Evolutionary conservation across 1,140 invertebrate species (phyloP).

Genomic region (Brachionus plicatilis): DNA sequence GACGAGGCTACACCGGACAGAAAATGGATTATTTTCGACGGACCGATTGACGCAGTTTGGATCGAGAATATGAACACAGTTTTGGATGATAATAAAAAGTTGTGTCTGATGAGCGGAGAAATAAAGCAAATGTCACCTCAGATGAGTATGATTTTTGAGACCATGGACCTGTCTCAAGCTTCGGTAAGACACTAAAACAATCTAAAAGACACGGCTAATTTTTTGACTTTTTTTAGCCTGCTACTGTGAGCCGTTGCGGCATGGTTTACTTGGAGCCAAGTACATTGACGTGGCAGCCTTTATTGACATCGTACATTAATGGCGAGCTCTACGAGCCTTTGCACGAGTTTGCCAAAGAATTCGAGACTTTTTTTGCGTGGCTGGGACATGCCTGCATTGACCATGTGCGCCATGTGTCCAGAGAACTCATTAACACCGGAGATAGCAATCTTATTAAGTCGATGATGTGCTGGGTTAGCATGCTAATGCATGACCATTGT

Average conservation of each 20-base stretch:
- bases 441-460: constrained; percentile 50
- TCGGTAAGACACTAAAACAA: constrained; percentile 48
- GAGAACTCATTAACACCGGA: constrained; percentile 52
- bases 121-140: constrained; percentile 57
- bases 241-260: constrained; percentile 56
- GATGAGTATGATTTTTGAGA: constrained; percentile 58
- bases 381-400: constrained; percentile 54
- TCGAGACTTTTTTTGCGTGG: constrained; percentile 52
- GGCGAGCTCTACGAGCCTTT: constrained; percentile 32
- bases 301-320: constrained; percentile 53
- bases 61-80: constrained; percentile 59
- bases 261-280: constrained; percentile 57
- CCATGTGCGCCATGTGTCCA: constrained; percentile 43
- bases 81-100: constrained; percentile 58
- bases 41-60: constrained; percentile 57
- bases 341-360: constrained; percentile 45
- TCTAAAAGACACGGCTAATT: background rate
- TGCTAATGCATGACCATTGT: constrained; percentile 49
- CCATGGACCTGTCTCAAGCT: constrained; percentile 60
- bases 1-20: constrained; percentile 52
- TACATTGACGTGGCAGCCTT: constrained; percentile 53
- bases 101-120: constrained; percentile 57
- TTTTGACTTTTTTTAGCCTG: constrained; percentile 47
- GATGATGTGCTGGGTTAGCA: constrained; percentile 52
- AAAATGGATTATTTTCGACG: constrained; percentile 58